These are phyloP conservation scores for Centropus bengalensis DNA, from an alignment of 2,113 vertebrate genomes.

Conservation along the genomic window DNA sequence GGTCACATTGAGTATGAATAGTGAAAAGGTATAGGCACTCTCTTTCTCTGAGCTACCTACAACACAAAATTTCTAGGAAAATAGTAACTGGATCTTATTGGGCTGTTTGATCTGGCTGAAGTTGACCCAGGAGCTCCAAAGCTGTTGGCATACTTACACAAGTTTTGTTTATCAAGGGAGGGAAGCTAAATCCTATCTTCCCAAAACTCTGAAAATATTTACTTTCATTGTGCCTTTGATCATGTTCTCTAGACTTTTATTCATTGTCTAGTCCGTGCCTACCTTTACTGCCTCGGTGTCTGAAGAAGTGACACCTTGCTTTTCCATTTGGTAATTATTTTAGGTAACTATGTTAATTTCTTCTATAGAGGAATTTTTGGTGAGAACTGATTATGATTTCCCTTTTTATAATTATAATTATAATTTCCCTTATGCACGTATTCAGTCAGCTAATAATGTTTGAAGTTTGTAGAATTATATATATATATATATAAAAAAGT, in stretches of 20 bases:
- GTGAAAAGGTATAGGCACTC: accelerated
- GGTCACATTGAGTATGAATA: neutral
- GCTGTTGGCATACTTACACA: neutral
- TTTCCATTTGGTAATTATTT: neutral
- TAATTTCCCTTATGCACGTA: neutral
- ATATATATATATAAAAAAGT: neutral
- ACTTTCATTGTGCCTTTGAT: neutral
- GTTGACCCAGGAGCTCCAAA: neutral
- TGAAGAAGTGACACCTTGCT: neutral
- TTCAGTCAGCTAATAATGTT: neutral
- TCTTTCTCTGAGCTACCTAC: neutral
- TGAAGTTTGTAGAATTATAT: neutral
- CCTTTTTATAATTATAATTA: too few relatives aligned
- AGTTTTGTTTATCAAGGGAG: neutral
- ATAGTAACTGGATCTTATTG: neutral
- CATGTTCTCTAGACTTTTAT: neutral
- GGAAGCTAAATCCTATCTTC: neutral
- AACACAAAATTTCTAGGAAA: neutral
- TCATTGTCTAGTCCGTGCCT: neutral
- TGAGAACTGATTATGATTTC: neutral
- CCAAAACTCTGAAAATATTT: neutral
- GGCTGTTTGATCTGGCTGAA: neutral
- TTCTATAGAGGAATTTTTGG: neutral
- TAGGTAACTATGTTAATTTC: neutral
- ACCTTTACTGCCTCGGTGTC: neutral